Evolutionary conservation across 2,888 invertebrate genomes (phyloP).

Genomic region (Ctena decussata): DNA sequence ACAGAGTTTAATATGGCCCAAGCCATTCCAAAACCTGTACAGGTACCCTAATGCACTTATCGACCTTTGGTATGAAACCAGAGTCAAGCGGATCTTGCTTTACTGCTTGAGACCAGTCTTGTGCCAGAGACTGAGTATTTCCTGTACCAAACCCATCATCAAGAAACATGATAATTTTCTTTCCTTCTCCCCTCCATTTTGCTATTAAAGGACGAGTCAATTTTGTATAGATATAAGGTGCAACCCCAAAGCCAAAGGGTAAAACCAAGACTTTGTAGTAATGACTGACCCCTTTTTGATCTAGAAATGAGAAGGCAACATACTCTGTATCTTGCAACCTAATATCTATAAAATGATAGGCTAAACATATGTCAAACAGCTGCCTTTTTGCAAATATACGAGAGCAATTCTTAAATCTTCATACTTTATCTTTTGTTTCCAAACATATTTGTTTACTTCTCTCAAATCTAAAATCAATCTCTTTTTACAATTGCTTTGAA

Average conservation of each 20-base stretch:
- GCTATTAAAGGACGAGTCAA: conserved; percentile 31
- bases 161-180: conserved; percentile 43
- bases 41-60: conserved; percentile 33
- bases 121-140: neutral
- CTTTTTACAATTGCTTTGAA: conserved; percentile 37
- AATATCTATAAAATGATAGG: conserved; percentile 37
- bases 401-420: conserved; percentile 41
- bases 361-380: conserved; percentile 23
- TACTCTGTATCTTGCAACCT: conserved; percentile 20
- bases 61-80: conserved; percentile 42
- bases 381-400: neutral
- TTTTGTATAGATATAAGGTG: conserved; percentile 47
- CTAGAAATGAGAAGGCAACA: conserved; percentile 27
- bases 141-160: conserved; percentile 53
- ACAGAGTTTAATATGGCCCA: conserved; percentile 33
- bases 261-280: conserved; percentile 47
- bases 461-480: conserved; percentile 57
- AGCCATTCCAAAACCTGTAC: conserved; percentile 29
- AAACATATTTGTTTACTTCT: conserved; percentile 47
- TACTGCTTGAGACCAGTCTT: conserved; percentile 5
- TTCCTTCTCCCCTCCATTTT: conserved; percentile 51
- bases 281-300: neutral
- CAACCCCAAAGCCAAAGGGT: conserved; percentile 43
- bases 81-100: conserved; percentile 35
- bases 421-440: conserved; percentile 34